Conservation (phyloP, 2,888 invertebrate genomes). For the Athalia circularis region DNA sequence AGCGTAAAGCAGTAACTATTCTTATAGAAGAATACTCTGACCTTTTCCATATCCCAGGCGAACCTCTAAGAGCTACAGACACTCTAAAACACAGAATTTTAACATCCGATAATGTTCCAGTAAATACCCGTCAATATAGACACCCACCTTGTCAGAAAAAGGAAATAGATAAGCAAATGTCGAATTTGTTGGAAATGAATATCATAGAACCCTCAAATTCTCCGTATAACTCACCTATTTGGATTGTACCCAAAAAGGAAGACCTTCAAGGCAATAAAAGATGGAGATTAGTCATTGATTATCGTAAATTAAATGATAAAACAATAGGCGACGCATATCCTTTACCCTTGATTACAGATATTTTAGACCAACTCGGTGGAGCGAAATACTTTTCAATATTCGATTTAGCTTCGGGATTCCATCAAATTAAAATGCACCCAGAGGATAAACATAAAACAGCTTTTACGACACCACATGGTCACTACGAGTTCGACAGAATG, state of each 20-base stretch:
- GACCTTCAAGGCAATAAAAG: not conserved
- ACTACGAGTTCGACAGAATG: not conserved
- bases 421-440: not conserved
- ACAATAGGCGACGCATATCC: not conserved
- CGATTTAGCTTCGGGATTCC: slow-evolving; percentile 8
- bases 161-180: not conserved
- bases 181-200: not conserved
- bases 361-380: not conserved
- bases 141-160: slow-evolving; percentile 5
- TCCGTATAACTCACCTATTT: not conserved
- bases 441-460: not conserved
- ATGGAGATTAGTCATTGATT: not conserved
- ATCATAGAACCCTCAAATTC: not conserved
- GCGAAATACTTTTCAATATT: slow-evolving; percentile 22
- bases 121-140: slow-evolving; percentile 8
- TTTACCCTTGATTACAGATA: not conserved
- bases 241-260: not conserved
- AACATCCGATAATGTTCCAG: not conserved
- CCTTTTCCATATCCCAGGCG: slow-evolving; percentile 23
- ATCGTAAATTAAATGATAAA: not conserved
- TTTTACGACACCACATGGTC: slow-evolving; percentile 2
- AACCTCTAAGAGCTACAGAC: not conserved
- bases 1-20: not conserved
- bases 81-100: not conserved
- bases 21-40: not conserved